Evolutionary conservation across 2,888 invertebrate genomes (phyloP).

Genomic region (Peribatodes rhomboidaria): DNA sequence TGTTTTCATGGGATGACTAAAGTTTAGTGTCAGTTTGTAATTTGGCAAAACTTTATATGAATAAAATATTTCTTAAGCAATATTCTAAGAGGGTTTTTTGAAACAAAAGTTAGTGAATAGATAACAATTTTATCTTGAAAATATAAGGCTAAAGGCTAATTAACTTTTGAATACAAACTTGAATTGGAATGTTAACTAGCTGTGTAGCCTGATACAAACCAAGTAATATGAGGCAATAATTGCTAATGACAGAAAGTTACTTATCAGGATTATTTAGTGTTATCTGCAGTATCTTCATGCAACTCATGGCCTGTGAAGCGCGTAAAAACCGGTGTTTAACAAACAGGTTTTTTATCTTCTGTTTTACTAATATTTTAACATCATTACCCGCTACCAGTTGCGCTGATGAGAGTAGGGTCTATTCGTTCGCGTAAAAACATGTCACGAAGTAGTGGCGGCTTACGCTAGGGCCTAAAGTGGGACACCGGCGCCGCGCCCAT

Average conservation of each 20-base stretch:
- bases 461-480: slow-evolving; percentile 63
- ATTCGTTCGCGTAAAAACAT: slow-evolving; percentile 28
- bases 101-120: no score
- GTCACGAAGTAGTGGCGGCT: slow-evolving; percentile 44
- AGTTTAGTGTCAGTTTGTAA: no score
- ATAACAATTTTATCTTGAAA: no score
- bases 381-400: neutral
- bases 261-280: slow-evolving; percentile 4
- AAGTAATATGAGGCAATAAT: neutral
- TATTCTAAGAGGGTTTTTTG: no score
- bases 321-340: neutral
- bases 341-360: neutral
- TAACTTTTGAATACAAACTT: no score
- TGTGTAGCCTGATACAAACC: neutral
- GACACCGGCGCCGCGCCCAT: slow-evolving; percentile 73
- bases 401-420: neutral
- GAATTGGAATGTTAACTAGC: neutral
- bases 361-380: neutral
- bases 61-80: no score
- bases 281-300: slow-evolving; percentile 3
- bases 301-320: neutral
- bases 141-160: no score
- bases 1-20: no score
- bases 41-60: no score
- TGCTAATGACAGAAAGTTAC: neutral